Conservation (phyloP, 2,888 invertebrate genomes). For the Oscheius sp. region DNA sequence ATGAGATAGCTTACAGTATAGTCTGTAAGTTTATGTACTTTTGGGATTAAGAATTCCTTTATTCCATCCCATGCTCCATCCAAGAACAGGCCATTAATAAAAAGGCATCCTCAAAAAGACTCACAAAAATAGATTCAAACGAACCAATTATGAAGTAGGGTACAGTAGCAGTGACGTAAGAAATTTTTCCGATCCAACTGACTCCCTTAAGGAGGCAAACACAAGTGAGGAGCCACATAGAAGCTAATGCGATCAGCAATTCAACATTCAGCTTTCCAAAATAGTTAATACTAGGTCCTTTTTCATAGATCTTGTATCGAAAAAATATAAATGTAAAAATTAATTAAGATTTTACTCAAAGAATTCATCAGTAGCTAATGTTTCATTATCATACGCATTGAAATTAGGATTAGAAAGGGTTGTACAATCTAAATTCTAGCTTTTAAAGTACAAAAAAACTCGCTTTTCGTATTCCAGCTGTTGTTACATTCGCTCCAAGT, state of each 20-base stretch:
- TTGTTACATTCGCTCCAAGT: constrained; percentile 19
- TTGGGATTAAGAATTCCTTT: background rate
- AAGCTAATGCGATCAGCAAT: background rate
- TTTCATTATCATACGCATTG: background rate
- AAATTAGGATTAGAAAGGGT: background rate
- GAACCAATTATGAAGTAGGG: constrained; percentile 40
- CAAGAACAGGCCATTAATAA: constrained; percentile 27
- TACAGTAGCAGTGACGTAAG: constrained; percentile 37
- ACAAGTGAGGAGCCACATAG: constrained; percentile 25
- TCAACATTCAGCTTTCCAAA: background rate
- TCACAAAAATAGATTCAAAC: background rate
- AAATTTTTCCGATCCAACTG: constrained; percentile 28
- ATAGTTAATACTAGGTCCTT: background rate
- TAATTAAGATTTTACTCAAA: background rate
- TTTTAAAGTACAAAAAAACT: background rate
- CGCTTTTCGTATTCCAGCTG: constrained; percentile 16
- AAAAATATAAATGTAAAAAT: background rate
- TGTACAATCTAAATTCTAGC: background rate
- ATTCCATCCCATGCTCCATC: background rate
- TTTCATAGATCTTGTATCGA: background rate
- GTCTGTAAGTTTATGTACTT: background rate
- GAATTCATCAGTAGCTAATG: constrained; percentile 15
- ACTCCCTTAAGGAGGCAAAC: constrained; percentile 24
- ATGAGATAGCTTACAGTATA: background rate
- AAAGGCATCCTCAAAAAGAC: constrained; percentile 30